A percentile compares a stretch with the other conserved stretches of the same genome.
phyloP scores from a whole-genome alignment of 1,140 invertebrate genomes.

The Ooceraea biroi region DNA sequence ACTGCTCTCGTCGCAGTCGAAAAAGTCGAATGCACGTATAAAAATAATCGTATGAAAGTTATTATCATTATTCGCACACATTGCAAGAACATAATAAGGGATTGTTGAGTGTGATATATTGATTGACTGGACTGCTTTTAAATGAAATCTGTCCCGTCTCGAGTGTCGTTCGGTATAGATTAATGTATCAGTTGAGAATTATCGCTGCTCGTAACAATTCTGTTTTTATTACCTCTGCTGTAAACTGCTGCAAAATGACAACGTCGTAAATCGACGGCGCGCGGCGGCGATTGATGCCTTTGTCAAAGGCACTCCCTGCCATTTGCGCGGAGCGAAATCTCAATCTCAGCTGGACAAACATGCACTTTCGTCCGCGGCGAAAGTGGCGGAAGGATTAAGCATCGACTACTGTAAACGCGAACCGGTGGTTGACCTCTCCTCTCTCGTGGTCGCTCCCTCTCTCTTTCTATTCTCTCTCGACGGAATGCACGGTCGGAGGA shows the following conservation, averaged over 20 bases:
- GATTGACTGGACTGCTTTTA: constrained; percentile 3
- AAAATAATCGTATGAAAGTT: too few relatives aligned
- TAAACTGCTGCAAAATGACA: constrained; percentile 32
- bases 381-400: constrained; percentile 47
- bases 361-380: constrained; percentile 48
- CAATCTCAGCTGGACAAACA: constrained; percentile 44
- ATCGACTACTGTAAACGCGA: constrained; percentile 30
- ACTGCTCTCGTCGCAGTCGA: constrained; percentile 5
- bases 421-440: not conserved
- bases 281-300: constrained; percentile 38
- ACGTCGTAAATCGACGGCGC: constrained; percentile 29
- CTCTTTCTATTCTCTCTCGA: not conserved
- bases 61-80: constrained; percentile 43
- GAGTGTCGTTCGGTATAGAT: not conserved
- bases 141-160: not conserved
- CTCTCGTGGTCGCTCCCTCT: constrained; percentile 11
- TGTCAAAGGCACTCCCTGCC: constrained; percentile 16
- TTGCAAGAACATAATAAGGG: not conserved
- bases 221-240: not conserved
- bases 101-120: too few relatives aligned
- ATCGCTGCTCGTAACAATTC: not conserved
- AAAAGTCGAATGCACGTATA: constrained; percentile 48
- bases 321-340: constrained; percentile 33
- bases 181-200: not conserved
- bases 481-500: not conserved